A percentile compares a stretch with the other conserved stretches of the same genome.
Conservation (phyloP, 2,797 vertebrate genomes). For the Mus caroli region DNA sequence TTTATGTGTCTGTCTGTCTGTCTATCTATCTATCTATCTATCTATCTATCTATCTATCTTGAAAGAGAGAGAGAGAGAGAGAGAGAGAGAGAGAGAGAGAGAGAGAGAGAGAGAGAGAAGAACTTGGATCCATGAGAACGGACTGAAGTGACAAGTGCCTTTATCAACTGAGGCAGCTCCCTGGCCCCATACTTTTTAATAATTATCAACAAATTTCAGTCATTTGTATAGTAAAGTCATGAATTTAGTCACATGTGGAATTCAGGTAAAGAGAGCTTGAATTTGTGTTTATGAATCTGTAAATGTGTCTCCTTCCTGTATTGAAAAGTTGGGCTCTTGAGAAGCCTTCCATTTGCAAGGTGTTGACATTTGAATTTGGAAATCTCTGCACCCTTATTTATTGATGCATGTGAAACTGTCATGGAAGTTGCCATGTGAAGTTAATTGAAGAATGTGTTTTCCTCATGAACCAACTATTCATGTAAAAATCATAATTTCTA, state of each 20-base stretch:
- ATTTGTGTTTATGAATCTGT: background rate
- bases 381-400: slow-evolving; percentile 48
- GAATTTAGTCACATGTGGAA: background rate
- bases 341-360: slow-evolving; percentile 58
- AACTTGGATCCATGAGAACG: background rate
- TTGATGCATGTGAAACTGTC: slow-evolving; percentile 64
- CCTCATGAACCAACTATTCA: slow-evolving; percentile 61
- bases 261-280: background rate
- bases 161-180: background rate
- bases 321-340: slow-evolving; percentile 70
- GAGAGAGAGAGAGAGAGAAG: no score
- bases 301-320: slow-evolving; percentile 48
- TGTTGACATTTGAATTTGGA: slow-evolving; percentile 75
- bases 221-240: background rate
- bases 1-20: background rate
- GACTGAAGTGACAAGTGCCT: background rate
- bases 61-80: no score
- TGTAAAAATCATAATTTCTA: slow-evolving; percentile 77
- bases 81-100: no score
- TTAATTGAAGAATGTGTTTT: slow-evolving; percentile 75
- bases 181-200: background rate
- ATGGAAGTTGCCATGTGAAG: slow-evolving; percentile 65
- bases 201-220: background rate
- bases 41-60: background rate
- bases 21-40: background rate